Percentiles rank a stretch among this genome's conserved stretches.
Conservation (phyloP, 2,888 invertebrate genomes). For the Electrophaes corylata region DNA sequence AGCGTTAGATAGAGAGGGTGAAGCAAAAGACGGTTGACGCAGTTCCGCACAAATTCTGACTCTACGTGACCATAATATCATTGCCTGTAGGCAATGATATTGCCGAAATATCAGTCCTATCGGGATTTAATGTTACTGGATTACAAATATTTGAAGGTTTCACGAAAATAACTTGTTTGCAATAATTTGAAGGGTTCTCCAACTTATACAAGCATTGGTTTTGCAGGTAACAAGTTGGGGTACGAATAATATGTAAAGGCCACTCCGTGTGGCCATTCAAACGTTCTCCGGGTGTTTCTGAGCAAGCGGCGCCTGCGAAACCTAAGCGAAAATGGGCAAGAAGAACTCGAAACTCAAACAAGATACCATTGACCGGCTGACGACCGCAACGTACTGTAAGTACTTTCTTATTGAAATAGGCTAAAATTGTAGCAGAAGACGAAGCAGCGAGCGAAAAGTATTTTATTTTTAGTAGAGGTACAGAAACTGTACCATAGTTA, state of each 20-base stretch:
- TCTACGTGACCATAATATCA: constrained; percentile 48
- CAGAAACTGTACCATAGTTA: too few species aligned
- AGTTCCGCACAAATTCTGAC: constrained; percentile 52
- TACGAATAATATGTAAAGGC: constrained; percentile 73
- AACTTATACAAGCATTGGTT: too few species aligned
- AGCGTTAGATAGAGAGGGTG: constrained; percentile 43
- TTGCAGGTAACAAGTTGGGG: constrained; percentile 52
- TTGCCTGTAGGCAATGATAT: constrained; percentile 15
- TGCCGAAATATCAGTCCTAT: constrained; percentile 19
- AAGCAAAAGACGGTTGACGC: constrained; percentile 49
- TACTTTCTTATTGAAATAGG: constrained; percentile 37
- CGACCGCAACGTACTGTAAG: constrained; percentile 97
- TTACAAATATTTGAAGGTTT: constrained; percentile 12
- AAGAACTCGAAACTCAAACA: constrained; percentile 98
- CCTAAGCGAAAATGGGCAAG: constrained; percentile 91
- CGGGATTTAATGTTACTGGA: background rate
- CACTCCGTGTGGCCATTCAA: constrained; percentile 50
- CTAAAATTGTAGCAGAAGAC: too few species aligned
- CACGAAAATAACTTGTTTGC: constrained; percentile 45
- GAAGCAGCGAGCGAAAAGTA: background rate
- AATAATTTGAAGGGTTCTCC: too few species aligned
- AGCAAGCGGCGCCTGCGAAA: constrained; percentile 36
- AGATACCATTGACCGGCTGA: constrained; percentile 96
- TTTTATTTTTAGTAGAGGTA: too few species aligned
- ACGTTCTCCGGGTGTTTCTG: constrained; percentile 49